These are phyloP conservation scores for Apodemus agrarius DNA, from an alignment of 2,797 vertebrate genomes.

Conservation along the genomic window DNA sequence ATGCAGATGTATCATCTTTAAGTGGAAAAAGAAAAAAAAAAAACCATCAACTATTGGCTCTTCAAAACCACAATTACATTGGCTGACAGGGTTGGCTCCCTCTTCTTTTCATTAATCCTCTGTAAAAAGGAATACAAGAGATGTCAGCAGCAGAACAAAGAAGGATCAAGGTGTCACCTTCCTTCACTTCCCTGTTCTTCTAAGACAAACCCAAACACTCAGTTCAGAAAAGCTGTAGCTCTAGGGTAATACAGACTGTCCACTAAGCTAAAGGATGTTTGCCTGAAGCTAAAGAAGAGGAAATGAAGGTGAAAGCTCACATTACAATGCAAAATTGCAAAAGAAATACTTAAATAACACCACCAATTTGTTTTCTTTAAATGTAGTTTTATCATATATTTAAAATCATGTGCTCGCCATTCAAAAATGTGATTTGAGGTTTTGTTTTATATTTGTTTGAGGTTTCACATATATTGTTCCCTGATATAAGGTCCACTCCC, in stretches of 20 bases:
- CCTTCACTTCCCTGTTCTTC: neutral
- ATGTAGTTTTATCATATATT: neutral
- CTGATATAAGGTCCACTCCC: neutral
- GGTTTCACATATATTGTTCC: neutral
- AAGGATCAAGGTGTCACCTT: neutral
- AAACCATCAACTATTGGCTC: neutral
- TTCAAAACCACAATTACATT: neutral
- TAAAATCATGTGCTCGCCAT: neutral
- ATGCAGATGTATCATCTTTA: neutral
- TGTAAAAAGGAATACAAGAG: neutral
- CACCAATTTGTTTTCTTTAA: neutral
- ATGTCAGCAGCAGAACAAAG: neutral
- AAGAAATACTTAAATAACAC: neutral
- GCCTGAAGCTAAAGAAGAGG: neutral
- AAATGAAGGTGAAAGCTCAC: neutral
- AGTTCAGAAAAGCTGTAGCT: neutral
- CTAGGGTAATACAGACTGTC: neutral
- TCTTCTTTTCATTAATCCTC: neutral
- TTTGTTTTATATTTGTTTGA: neutral
- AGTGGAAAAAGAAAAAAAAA: neutral
- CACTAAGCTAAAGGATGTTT: neutral
- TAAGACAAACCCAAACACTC: neutral
- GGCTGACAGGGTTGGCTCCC: neutral
- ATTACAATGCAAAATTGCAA: neutral
- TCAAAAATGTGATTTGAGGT: neutral